Evolutionary conservation across 2,113 vertebrate species (phyloP).

Genomic region (Calonectris borealis): DNA sequence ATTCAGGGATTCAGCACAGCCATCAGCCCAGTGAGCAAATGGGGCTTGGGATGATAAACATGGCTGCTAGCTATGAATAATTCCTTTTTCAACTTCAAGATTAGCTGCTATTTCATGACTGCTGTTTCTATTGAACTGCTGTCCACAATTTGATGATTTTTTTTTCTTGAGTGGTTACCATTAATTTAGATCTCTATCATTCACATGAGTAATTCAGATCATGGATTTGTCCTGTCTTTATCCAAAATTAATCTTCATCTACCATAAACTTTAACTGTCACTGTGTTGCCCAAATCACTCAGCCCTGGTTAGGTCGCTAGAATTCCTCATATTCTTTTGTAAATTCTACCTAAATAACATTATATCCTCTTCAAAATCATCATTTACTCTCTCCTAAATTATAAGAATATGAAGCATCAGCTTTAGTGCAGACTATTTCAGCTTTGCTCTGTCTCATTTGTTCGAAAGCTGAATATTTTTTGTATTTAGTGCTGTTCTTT

Average conservation of each 20-base stretch:
- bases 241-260: neutral
- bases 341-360: neutral
- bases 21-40: neutral
- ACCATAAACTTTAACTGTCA: neutral
- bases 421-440: neutral
- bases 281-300: neutral
- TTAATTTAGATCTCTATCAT: neutral
- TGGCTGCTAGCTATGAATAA: neutral
- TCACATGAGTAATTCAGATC: neutral
- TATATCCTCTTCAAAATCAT: neutral
- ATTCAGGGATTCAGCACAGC: neutral
- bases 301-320: neutral
- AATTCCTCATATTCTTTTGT: neutral
- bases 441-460: neutral
- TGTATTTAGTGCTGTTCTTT: neutral
- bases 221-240: neutral
- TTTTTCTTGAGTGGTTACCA: neutral
- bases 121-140: neutral
- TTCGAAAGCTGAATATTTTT: neutral
- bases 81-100: neutral
- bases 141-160: neutral
- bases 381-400: neutral
- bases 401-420: neutral
- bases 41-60: neutral
- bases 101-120: neutral